Percentiles rank a stretch among this genome's conserved stretches.
phyloP scores from a whole-genome alignment of 2,113 vertebrate species.

The Dolichallabes microphthalmus region DNA sequence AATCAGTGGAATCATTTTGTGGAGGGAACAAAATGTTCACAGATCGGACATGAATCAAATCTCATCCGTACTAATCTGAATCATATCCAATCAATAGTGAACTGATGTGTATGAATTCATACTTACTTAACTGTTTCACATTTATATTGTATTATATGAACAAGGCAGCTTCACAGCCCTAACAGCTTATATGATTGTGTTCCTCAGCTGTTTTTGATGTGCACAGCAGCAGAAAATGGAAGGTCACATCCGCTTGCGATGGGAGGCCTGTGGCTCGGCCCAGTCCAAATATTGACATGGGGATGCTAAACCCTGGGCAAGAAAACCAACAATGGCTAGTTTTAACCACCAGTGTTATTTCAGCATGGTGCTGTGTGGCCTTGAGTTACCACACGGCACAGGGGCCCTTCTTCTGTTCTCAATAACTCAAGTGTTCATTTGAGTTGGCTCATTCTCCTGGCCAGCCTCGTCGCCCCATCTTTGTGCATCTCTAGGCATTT shows the following conservation, averaged over 20 bases:
- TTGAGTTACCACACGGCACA: constrained; percentile 47
- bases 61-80: not conserved
- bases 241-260: constrained; percentile 49
- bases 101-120: not conserved
- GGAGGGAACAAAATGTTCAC: too few relatives aligned
- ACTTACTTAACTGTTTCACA: not conserved
- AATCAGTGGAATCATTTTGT: not conserved
- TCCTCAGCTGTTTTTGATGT: constrained; percentile 39
- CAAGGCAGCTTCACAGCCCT: not conserved
- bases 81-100: not conserved
- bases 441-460: constrained; percentile 55
- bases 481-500: constrained; percentile 42
- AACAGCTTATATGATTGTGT: constrained; percentile 24
- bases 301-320: constrained; percentile 51
- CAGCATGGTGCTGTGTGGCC: constrained; percentile 56
- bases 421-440: constrained; percentile 54
- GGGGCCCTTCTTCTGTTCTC: constrained; percentile 51
- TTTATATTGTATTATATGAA: not conserved
- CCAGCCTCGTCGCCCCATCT: constrained; percentile 19
- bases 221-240: constrained; percentile 48
- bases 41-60: not conserved
- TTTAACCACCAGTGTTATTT: constrained; percentile 58
- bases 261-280: constrained; percentile 38
- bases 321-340: constrained; percentile 47
- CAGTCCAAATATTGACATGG: constrained; percentile 53